Conservation (phyloP, 2,113 vertebrate species). For the Lamprologus sp. region DNA sequence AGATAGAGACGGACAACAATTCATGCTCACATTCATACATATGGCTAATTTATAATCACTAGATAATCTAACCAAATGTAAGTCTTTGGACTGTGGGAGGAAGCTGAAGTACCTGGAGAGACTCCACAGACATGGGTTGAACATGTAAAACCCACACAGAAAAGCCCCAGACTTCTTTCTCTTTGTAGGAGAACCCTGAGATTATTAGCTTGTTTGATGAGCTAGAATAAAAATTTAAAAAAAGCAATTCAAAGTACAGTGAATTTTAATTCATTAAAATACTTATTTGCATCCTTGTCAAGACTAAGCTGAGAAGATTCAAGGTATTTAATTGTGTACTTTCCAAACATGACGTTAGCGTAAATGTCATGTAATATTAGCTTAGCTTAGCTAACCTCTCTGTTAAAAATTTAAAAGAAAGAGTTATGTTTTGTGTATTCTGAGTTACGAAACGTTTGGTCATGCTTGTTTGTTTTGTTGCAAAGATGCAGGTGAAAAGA, state of each 20-base stretch:
- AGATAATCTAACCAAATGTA: not conserved
- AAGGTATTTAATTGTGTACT: not conserved
- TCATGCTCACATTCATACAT: not conserved
- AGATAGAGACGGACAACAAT: not conserved
- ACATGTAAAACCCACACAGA: not conserved
- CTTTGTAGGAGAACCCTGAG: not conserved
- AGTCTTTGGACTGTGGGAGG: not conserved
- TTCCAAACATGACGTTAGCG: not conserved
- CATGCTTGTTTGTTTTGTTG: not conserved
- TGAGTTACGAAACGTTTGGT: rapidly evolving
- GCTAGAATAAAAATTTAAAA: rapidly evolving
- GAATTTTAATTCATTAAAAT: not conserved
- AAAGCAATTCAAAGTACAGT: not conserved
- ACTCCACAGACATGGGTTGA: not conserved
- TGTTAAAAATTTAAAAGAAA: not conserved
- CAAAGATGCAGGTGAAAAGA: not conserved
- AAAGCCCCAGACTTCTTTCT: not conserved
- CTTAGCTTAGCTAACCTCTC: not conserved
- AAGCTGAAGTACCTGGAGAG: not conserved
- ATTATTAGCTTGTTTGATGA: not conserved
- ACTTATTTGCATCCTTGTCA: not conserved
- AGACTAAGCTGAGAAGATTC: not conserved
- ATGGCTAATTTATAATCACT: not conserved
- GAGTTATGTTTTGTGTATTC: not conserved
- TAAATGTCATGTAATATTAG: not conserved